Evolutionary conservation across 2,888 invertebrate genomes (phyloP), one percentile per base, ranked within the genome.

Genomic region (Andrena haemorrhoa): DNA sequence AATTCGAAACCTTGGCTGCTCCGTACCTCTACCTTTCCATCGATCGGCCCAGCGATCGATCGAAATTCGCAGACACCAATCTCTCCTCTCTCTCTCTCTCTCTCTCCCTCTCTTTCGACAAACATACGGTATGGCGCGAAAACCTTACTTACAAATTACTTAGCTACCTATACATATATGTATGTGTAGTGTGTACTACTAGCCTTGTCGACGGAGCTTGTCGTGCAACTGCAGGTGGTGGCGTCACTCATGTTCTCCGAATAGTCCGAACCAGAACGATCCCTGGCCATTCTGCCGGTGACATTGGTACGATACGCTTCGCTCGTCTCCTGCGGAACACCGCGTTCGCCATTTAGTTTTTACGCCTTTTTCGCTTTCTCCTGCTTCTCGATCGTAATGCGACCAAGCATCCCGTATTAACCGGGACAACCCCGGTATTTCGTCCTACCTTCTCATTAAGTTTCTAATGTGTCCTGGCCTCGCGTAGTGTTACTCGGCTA

Each of bases 241-340:
- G 90, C 90, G 82, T 93, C 92, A 85, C 92, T 93, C 91, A 92
- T 91, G 82, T 91, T 93, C 86, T 92, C 93, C 82, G 91, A 91
- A 83, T 92, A 93, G 76, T 93, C 92, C 76, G 92, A 92, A 86
- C 89, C 90, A 83, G 90, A 84, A 82, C 91, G 91, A 90, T 93
- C 91, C 79, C 91, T 91, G 85, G 92, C 89, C 93, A 93, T 93
- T 83, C 87, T 86, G 83, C 79, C 82, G 83, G 86, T 87, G 89
- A 89, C 92, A 92, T 92, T 84, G 82, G 85, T 81, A 66, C 86
- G 84, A 61, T 47, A 69, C 35, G 70, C 74, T 58, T 82, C 84
- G 77, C 83, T 87, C 33, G 82, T 75, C 56, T 84, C 88, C 87
- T 88, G 78, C 65, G 68, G 47, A 51, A 75, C 58, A 8, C n/a